Base-by-base conservation (phyloP, 2,113 vertebrate genomes). In the Neodon shergylaensis region DNA sequence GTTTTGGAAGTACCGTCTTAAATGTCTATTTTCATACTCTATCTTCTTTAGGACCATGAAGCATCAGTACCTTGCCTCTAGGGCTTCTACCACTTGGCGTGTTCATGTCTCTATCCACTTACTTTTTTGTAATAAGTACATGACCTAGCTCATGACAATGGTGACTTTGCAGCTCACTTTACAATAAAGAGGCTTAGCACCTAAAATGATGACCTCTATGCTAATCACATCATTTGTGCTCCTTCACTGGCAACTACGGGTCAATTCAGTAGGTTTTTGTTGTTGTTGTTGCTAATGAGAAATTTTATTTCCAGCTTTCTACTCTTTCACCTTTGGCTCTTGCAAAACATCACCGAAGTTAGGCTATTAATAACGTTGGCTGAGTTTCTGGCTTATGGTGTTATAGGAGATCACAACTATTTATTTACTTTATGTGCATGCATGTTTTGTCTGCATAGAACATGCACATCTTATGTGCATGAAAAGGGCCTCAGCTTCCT, bases 201-300 rank as follows among this genome's bases (percentile, higher is more conserved):
- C 79, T 90, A 94, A 81, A 96, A 78, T 94, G 66, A 44, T 11
- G 42, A 61, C 65, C 79, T 39, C 77, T 52, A 31, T 73, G 70
- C 58, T 77, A 84, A 13, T 85, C 39, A 87, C 63, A 47, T 85
- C 4, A 89, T 54, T 65, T 65, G 68, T 42, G 49, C n/a, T 33
- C 33, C 24, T 81, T 89, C 54, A 73, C 11, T 52, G 84, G 66
- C 54, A 70, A 73, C 10, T 58, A 21, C 19, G 2, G 54, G 16
- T 10, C 92, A n/a, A 70, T 63, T 81, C 49, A 93, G 17, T 83
- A 52, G 47, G 22, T 78, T 33, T 61, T 91, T 78, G 8, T 66
- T 63, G 61, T 63, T 92, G 33, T 76, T 91, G 68, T 36, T 79
- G 65, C 13, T 70, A 95, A 87, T 90, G 66, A 92, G n/a, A 76